A percentile compares a stretch with the other conserved stretches of the same genome.
phyloP scores from a whole-genome alignment of 2,113 vertebrate genomes.

The Cottus gobio region DNA sequence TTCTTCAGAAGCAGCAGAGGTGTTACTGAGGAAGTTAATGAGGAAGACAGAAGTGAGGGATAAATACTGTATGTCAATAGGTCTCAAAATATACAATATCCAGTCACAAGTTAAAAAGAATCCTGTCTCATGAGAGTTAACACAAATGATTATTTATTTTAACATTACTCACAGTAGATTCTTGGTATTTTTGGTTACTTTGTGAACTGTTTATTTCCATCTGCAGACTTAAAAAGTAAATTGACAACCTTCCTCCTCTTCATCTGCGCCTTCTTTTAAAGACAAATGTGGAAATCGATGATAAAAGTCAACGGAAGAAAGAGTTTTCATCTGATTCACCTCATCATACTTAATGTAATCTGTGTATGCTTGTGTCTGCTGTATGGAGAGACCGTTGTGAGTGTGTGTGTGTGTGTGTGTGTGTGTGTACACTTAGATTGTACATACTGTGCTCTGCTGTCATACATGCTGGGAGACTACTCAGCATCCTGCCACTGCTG shows the following conservation, averaged over 20 bases:
- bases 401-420: slow-evolving; percentile 5
- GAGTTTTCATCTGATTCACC: background rate
- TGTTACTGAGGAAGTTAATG: background rate
- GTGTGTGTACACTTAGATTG: background rate
- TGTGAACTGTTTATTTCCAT: background rate
- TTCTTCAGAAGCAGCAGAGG: background rate
- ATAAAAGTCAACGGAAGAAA: background rate
- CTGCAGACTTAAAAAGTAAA: background rate
- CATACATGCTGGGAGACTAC: slow-evolving; percentile 42
- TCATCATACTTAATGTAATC: background rate
- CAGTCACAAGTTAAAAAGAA: background rate
- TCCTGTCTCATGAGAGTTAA: background rate
- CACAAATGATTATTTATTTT: background rate
- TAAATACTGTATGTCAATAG: background rate
- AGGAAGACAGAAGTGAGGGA: background rate
- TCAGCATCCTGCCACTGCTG: slow-evolving; percentile 53
- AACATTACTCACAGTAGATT: background rate
- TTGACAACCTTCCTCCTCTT: background rate
- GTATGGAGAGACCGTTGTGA: background rate
- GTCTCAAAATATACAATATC: background rate
- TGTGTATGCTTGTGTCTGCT: background rate
- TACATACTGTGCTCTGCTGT: slow-evolving; percentile 35
- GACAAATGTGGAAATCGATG: background rate
- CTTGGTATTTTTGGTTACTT: background rate
- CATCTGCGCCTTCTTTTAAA: background rate